phyloP scores from a whole-genome alignment of 2,888 invertebrate genomes.

The Griposia aprilina region DNA sequence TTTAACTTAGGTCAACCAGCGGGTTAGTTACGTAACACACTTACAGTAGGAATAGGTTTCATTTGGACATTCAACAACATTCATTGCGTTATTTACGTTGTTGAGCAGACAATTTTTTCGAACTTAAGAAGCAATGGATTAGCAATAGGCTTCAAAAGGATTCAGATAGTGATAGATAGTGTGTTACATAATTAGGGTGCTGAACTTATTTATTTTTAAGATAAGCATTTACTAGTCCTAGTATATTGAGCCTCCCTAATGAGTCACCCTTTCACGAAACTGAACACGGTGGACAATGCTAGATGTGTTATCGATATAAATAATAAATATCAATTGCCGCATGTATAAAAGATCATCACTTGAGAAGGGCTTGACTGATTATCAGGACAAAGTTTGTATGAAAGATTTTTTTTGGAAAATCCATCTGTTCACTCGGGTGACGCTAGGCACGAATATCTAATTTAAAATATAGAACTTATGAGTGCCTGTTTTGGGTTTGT shows the following conservation, averaged over 20 bases:
- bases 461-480: neutral
- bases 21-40: too few relatives aligned
- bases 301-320: neutral
- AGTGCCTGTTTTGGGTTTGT: neutral
- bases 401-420: neutral
- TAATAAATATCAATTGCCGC: neutral
- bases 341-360: neutral
- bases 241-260: neutral
- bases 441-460: neutral
- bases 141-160: too few relatives aligned
- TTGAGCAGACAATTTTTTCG: too few relatives aligned
- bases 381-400: neutral
- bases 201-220: neutral
- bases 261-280: neutral
- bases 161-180: too few relatives aligned
- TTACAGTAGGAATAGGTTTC: too few relatives aligned
- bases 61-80: too few relatives aligned
- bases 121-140: too few relatives aligned
- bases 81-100: too few relatives aligned
- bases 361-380: neutral
- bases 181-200: too few relatives aligned
- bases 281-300: neutral
- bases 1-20: neutral
- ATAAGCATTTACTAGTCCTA: neutral
- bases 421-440: neutral